These are phyloP conservation scores for Caloenas nicobarica DNA, from an alignment of 2,113 vertebrate genomes.

Conservation along the genomic window DNA sequence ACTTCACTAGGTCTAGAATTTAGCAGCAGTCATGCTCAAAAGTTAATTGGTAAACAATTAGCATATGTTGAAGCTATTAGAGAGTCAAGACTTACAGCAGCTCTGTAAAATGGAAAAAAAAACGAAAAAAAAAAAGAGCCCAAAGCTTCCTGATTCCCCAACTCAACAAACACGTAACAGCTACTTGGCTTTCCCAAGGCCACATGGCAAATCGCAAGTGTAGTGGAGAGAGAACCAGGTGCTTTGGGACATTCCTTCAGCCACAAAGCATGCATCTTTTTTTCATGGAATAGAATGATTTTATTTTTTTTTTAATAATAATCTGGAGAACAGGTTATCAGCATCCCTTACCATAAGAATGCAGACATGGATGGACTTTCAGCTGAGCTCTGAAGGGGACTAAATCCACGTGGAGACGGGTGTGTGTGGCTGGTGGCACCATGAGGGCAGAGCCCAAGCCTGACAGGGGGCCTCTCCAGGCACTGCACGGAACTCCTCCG, in stretches of 20 bases:
- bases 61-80: not conserved
- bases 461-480: not conserved
- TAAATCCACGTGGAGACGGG: not conserved
- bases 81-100: not conserved
- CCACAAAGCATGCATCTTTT: not conserved
- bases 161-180: not conserved
- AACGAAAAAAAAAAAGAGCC: not conserved
- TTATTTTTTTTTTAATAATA: not conserved
- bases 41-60: not conserved
- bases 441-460: not conserved
- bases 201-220: accelerated
- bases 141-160: not conserved
- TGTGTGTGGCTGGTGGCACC: not conserved
- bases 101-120: not conserved
- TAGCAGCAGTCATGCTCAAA: not conserved
- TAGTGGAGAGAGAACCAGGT: not conserved
- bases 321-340: not conserved
- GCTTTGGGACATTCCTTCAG: not conserved
- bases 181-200: not conserved
- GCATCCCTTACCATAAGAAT: not conserved
- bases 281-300: not conserved
- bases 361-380: accelerated
- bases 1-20: not conserved
- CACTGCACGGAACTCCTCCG: accelerated
- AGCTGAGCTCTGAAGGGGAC: not conserved